A percentile compares a stretch with the other conserved stretches of the same genome.
phyloP scores from a whole-genome alignment of 2,113 vertebrate species.

The Shinisaurus crocodilurus region DNA sequence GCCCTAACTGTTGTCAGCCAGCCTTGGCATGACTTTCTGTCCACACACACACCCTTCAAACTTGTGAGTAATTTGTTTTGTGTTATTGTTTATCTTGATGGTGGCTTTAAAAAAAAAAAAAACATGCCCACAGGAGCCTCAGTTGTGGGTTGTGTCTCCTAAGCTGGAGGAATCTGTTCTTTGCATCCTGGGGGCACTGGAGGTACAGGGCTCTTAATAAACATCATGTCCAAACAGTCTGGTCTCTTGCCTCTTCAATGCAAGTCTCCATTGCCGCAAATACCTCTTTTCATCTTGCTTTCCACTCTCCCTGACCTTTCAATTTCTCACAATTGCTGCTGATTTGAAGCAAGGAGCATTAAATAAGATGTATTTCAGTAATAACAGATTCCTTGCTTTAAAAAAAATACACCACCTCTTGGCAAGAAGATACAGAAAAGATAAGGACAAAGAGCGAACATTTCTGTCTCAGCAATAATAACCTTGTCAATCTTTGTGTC shows the following conservation, averaged over 20 bases:
- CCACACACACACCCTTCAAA: not conserved
- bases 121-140: too few species aligned
- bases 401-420: not conserved
- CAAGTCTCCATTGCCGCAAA: not conserved
- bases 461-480: constrained; percentile 20
- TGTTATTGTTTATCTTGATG: not conserved
- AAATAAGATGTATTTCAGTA: constrained; percentile 33
- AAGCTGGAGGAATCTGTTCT: not conserved
- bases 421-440: constrained; percentile 8
- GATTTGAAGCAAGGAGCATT: constrained; percentile 26
- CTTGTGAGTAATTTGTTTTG: not conserved
- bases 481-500: constrained; percentile 22
- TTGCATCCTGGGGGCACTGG: constrained; percentile 3
- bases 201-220: not conserved
- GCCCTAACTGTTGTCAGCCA: not conserved
- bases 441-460: constrained; percentile 6
- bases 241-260: not conserved
- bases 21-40: too few species aligned
- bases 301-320: constrained; percentile 23
- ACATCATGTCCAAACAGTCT: not conserved
- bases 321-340: constrained; percentile 16
- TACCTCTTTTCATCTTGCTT: constrained; percentile 14
- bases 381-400: constrained; percentile 1
- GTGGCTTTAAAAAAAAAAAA: not conserved
- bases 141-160: not conserved